Evolutionary conservation across 2,113 vertebrate species (phyloP).

Genomic region (Lophius piscatorius): DNA sequence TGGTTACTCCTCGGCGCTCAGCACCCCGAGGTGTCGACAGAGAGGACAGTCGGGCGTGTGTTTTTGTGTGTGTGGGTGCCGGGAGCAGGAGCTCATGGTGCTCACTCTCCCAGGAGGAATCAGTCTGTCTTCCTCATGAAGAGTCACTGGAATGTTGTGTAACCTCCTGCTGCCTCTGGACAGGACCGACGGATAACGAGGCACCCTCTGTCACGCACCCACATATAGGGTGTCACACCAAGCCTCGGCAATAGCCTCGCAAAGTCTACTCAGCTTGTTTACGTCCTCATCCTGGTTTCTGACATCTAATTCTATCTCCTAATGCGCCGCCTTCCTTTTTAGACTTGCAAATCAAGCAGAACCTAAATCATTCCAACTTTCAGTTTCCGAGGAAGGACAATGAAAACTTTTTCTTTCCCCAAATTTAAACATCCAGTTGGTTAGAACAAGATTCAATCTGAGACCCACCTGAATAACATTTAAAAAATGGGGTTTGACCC

Average conservation of each 20-base stretch:
- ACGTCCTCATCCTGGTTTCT: background rate
- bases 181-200: conserved; percentile 42
- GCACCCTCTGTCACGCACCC: conserved; percentile 38
- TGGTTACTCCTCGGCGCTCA: conserved; percentile 1
- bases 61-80: conserved; percentile 18
- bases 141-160: conserved; percentile 34
- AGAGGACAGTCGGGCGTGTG: conserved; percentile 4
- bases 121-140: conserved; percentile 38
- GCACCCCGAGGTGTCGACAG: conserved; percentile 18
- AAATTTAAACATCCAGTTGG: no score
- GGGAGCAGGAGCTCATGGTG: conserved; percentile 27
- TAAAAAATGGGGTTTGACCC: no score
- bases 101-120: conserved; percentile 17
- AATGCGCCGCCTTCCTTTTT: no score
- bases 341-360: no score
- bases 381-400: background rate
- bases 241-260: background rate
- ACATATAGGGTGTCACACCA: conserved; percentile 32
- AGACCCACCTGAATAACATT: no score
- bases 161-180: conserved; percentile 42
- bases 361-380: background rate
- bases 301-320: background rate
- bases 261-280: conserved; percentile 9
- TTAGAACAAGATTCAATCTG: no score
- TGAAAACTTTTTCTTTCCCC: background rate